Evolutionary conservation across 2,888 invertebrate genomes (phyloP).

Genomic region (Falcaria lacertinaria): DNA sequence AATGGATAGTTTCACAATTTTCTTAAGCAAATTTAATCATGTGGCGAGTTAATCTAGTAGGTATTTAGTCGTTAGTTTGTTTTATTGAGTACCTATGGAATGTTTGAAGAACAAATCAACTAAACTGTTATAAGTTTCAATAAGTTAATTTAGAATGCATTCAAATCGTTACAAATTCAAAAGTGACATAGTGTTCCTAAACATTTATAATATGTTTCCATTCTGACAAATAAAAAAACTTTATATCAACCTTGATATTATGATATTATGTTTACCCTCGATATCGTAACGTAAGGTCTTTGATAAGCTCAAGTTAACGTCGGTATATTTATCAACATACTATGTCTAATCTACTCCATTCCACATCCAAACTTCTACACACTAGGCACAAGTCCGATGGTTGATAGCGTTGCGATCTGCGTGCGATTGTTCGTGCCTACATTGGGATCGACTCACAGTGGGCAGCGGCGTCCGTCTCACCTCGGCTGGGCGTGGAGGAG

Average conservation of each 20-base stretch:
- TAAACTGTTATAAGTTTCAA: no score
- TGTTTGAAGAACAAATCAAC: no score
- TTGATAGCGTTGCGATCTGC: conserved; percentile 27
- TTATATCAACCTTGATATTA: no score
- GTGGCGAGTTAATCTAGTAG: conserved; percentile 7
- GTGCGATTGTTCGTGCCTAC: conserved; percentile 63
- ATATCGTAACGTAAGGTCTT: no score
- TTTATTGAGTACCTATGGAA: no score
- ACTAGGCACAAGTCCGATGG: conserved; percentile 12
- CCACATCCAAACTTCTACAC: conserved; percentile 15
- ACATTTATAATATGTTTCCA: no score
- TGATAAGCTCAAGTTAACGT: not conserved
- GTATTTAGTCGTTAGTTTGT: no score
- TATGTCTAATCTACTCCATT: conserved; percentile 9
- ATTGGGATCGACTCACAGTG: conserved; percentile 69
- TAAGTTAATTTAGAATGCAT: no score
- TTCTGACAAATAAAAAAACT: no score
- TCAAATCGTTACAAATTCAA: no score
- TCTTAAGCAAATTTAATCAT: conserved; percentile 10
- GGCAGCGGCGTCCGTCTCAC: conserved; percentile 67
- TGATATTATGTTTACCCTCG: no score
- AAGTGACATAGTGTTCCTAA: no score
- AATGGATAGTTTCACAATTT: conserved; percentile 15
- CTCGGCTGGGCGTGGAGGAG: conserved; percentile 70
- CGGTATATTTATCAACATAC: not conserved